A percentile compares a stretch with the other conserved stretches of the same genome.
phyloP scores from a whole-genome alignment of 2,888 invertebrate genomes.

The Petrolisthes cinctipes region DNA sequence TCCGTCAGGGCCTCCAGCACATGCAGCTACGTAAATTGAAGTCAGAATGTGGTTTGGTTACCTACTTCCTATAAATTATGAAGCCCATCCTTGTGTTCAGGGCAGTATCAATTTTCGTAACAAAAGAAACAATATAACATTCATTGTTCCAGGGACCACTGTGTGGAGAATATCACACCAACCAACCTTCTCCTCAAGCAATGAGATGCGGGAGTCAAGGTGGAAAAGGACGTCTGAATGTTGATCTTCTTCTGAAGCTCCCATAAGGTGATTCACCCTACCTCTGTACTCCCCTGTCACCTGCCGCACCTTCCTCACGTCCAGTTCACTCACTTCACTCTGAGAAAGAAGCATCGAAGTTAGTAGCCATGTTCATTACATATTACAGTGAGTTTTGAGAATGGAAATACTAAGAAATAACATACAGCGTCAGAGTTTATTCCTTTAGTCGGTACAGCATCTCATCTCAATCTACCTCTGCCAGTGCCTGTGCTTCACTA shows the following conservation, averaged over 20 bases:
- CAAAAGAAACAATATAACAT: not conserved
- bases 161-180: not conserved
- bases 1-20: constrained; percentile 56
- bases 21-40: constrained; percentile 29
- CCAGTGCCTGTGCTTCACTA: too few species aligned
- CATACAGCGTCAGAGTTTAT: too few species aligned
- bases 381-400: too few species aligned
- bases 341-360: not conserved
- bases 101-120: too few species aligned
- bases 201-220: constrained; percentile 38
- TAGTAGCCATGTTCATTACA: too few species aligned
- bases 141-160: not conserved
- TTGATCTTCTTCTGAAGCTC: constrained; percentile 17
- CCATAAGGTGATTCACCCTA: constrained; percentile 47
- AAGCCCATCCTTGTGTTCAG: too few species aligned
- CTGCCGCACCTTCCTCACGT: constrained; percentile 35
- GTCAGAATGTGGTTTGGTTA: not conserved
- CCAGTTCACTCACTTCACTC: constrained; percentile 44
- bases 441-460: too few species aligned
- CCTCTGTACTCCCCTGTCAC: constrained; percentile 43
- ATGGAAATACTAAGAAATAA: too few species aligned
- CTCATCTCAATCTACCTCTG: too few species aligned
- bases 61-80: too few species aligned
- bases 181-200: constrained; percentile 50
- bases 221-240: constrained; percentile 51